Base-by-base conservation (phyloP, 2,113 vertebrate species). In the Tamias sibiricus region DNA sequence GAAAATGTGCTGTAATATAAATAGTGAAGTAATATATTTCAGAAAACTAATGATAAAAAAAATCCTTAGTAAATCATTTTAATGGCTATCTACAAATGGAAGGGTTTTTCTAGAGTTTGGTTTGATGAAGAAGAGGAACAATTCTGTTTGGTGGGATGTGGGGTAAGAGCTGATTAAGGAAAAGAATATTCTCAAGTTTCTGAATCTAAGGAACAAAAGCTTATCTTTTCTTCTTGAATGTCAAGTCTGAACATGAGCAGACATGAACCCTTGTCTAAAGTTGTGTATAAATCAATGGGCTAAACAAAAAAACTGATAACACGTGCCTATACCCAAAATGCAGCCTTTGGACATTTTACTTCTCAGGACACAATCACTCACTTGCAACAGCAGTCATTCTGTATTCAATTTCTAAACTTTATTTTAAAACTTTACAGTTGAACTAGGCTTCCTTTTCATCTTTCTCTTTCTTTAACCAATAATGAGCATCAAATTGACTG, bases 241-340 rank as follows among this genome's bases (percentile, higher is more conserved):
- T 84, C 4, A 7, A 64, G 66, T 49, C 35, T 20, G 1, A 6
- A 86, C 95, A 26, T 32, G 22, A 40, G 77, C 2, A 47, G 26
- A 4, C 4, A 44, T 49, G 10, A 84, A 74, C 37, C 2, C 72
- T 85, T 72, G 8, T 77, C 49, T 81, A 85, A 77, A 82, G 35
- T 4, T 47, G 47, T 12, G 3, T 59, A 37, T 35, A 40, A 90
- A 47, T n/a, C 28, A 89, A 72, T 1, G 3, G 24, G 3, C 6
- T n/a, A 83, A 80, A 69, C 42, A 93, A 83, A 72, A 28, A 81
- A 40, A 64, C 1, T 16, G 88, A 32, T 9, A 83, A 64, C 66
- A 47, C 8, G 12, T 0, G 0, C 26, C 7, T 42, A 22, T 17
- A 42, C 42, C 24, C 8, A 28, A 0, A 74, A 28, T 20, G 13